phyloP scores from a whole-genome alignment of 1,140 invertebrate genomes.

The Drosophila nasuta region DNA sequence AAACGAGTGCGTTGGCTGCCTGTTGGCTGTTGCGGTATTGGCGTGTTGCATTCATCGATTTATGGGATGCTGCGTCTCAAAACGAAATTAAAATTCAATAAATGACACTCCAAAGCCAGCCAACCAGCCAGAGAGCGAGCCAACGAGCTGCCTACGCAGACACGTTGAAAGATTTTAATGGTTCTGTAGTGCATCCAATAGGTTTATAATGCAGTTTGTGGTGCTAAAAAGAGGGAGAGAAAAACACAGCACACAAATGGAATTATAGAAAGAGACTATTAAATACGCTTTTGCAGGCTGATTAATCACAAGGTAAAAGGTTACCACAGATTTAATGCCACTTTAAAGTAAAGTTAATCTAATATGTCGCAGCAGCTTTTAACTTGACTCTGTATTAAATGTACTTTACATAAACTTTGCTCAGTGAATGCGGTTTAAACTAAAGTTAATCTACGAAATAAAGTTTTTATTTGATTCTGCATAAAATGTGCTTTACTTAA shows the following conservation, averaged over 20 bases:
- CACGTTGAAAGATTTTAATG: slow-evolving; percentile 55
- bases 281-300: background rate
- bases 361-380: too few species aligned
- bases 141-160: slow-evolving; percentile 47
- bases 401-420: too few species aligned
- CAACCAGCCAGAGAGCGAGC: slow-evolving; percentile 24
- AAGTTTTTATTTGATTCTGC: too few species aligned
- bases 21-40: slow-evolving; percentile 4
- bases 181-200: slow-evolving; percentile 32
- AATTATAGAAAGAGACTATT: slow-evolving; percentile 15
- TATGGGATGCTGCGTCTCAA: slow-evolving; percentile 60
- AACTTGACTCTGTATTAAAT: too few species aligned
- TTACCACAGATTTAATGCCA: too few species aligned
- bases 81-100: slow-evolving; percentile 71
- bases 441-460: too few species aligned
- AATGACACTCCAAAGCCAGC: slow-evolving; percentile 63
- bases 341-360: too few species aligned
- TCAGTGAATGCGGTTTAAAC: too few species aligned
- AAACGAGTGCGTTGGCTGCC: slow-evolving; percentile 19
- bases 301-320: background rate
- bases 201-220: slow-evolving; percentile 44
- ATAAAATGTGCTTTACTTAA: too few species aligned
- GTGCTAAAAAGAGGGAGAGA: slow-evolving; percentile 2
- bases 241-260: slow-evolving; percentile 7
- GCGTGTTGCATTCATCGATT: slow-evolving; percentile 51